Base-by-base conservation (phyloP, 2,888 invertebrate genomes). In the Eurytoma californica region DNA sequence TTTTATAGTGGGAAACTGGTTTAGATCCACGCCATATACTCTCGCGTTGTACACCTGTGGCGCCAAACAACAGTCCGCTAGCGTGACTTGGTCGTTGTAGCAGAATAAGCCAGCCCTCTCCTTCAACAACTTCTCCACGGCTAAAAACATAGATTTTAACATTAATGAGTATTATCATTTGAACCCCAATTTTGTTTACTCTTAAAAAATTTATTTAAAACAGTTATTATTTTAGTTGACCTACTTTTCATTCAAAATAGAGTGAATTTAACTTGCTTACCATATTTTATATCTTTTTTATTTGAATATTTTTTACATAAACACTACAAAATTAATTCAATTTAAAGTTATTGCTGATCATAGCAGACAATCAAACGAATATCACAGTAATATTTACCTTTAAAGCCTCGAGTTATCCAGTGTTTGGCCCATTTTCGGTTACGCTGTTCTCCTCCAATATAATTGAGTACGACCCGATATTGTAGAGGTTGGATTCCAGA, bases 401-500 rank as follows among this genome's bases (percentile, higher is more conserved):
- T 92, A 88, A 98, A 97, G 3, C 98, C 98, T 82, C 95, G 92
- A 63, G 94, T 95, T 83, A 98, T 98, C 96, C 96, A 98, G 89
- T 96, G 95, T 86, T 96, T 95, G 0, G 96, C 97, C 98, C 98
- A 98, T 89, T 96, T 97, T 86, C 95, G 95, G 89, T 96, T 96
- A 90, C 96, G 24, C 24, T n/a, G 95, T 86, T 96, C 96, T 88
- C 96, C 96, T 2, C 96, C 96, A 24, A 97, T 96, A 85, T 96
- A 94, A 85, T 96, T 95, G 14, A 98, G 92, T 4, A 98, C 97
- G 82, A 94, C 93, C 61, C 97, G 91, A 91, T 99, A 99, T 91
- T 99, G 99, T 57, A 99, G 91, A 0, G 99, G 99, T 90, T 99
- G 99, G 85, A 98, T 98, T 60, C 98, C 98, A 28, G 97, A 95